Evolutionary conservation across 2,797 vertebrate species (phyloP), one percentile per base, ranked within the genome.

Genomic region (Pampus argenteus): DNA sequence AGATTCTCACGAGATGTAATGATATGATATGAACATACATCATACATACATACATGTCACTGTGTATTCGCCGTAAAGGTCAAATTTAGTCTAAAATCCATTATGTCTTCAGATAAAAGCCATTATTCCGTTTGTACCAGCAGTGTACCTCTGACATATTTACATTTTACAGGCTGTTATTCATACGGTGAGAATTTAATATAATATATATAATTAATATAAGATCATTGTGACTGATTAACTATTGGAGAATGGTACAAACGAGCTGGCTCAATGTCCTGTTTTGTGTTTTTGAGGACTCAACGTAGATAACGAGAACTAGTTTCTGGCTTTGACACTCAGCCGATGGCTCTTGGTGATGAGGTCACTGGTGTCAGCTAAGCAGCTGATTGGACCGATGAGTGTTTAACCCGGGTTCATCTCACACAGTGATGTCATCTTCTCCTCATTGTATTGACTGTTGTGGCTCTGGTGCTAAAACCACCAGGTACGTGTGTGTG

Each of bases 401-500:
- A 75, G 63, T 74, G 51, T 81, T 87, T 70, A 86, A 81, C 84
- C 74, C 15, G 47, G 70, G 74, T 73, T 85, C 66, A 66, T 78
- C 57, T 74, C 68, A 25, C 57, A 22, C 55, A 26, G 74, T 86
- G 82, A 88, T 87, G 86, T 89, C 86, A 90, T 82, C 55, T 51
- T 78, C 57, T 59, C 48, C 6, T 54, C 56, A 23, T 34, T 23
- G 55, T 72, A 88, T 88, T 52, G 79, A 88, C 82, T 22, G 58
- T 9, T 71, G 45, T 62, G 70, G 48, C 7, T 70, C 22, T 44
- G 15, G 9, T 8, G 61, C 76, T 56, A 62, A 65, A 81, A 71
- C 18, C 42, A 40, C 14, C 60, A 36, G 45, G 71, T 52, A 50
- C 69, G 74, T 38, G 45, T 75, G 54, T 71, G 63, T 9, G 34